These are phyloP conservation scores for Rhaphigaster nebulosa DNA, from an alignment of 2,888 invertebrate species.

Conservation along the genomic window DNA sequence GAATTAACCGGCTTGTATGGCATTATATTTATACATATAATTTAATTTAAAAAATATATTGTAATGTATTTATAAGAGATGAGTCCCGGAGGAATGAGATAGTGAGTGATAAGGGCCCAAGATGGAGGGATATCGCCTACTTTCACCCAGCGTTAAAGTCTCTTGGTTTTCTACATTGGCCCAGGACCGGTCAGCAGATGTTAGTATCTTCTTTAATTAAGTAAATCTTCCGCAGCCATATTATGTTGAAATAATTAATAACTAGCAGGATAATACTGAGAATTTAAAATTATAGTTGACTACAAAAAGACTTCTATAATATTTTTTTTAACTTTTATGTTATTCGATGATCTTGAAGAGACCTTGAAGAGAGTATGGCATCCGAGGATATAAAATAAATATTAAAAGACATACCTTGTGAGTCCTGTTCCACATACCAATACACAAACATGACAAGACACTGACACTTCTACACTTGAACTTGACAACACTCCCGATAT, in stretches of 20 bases:
- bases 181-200: not conserved
- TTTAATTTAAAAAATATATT: not conserved
- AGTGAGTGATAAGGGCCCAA: not conserved
- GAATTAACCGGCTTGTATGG: too few relatives aligned
- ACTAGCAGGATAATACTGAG: too few relatives aligned
- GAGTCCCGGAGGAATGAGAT: not conserved
- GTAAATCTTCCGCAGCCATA: too few relatives aligned
- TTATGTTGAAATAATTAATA: too few relatives aligned
- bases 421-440: not conserved
- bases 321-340: too few relatives aligned
- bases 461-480: not conserved
- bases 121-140: constrained; percentile 6
- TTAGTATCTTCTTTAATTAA: not conserved
- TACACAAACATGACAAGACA: not conserved
- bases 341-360: too few relatives aligned
- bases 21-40: too few relatives aligned
- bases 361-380: too few relatives aligned
- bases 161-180: not conserved
- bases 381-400: too few relatives aligned
- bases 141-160: constrained; percentile 31
- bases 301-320: too few relatives aligned
- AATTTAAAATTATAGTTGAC: too few relatives aligned
- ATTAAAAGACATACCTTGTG: not conserved
- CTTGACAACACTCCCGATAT: too few relatives aligned
- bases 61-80: not conserved